Base-by-base conservation (phyloP, 30 jellyfish, hydroid and myxozoan genomes). In the Turritopsis dohrnii region DNA sequence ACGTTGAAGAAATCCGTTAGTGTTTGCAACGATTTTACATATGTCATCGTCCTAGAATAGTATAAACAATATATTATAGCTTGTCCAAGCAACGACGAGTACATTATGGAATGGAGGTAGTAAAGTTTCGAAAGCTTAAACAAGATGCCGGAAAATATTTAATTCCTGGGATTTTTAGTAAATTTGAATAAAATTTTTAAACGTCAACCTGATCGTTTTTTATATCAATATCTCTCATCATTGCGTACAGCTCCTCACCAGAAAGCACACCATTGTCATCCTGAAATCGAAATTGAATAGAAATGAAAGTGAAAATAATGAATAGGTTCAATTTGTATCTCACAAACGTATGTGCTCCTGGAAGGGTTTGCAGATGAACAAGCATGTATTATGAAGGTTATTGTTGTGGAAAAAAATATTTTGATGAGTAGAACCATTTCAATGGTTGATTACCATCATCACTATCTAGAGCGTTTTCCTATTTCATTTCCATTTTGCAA, bases 171-270 rank as follows among this genome's bases (percentile, higher is more conserved):
- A n/a, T n/a, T n/a, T n/a, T 41, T 13, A 13, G 5, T 41, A 41
- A 3, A 41, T 41, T 3, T 41, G 13, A 41, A 41, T 3, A 41
- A 41, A 41, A 41, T 41, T 5, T 3, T 41, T 5, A 3, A 41
- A 41, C 5, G 13, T 41, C 13, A 5, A 69, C 77, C 77, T 69
- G 28, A 17, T 69, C 30, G 8, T 19, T 69, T 19, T 27, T 69
- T 7, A n/a, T 21, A n/a, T 23, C 23, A 0, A 69, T 1, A 27
- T 69, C 77, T 69, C 77, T 69, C 30, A 69, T 69, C 77, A 69
- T 8, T n/a, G 77, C 77, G 28, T 69, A 23, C 8, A 69, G 8
- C 77, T 69, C 77, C 22, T 69, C 31, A 69, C 77, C 77, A 69
- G 31, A 8, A 1, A 69, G 77, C 9, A 23, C 30, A 7, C 77